Percentiles rank a stretch among this genome's conserved stretches.
These are phyloP conservation scores for Brachylomia viminalis DNA, from an alignment of 2,888 invertebrate genomes.

Conservation along the genomic window DNA sequence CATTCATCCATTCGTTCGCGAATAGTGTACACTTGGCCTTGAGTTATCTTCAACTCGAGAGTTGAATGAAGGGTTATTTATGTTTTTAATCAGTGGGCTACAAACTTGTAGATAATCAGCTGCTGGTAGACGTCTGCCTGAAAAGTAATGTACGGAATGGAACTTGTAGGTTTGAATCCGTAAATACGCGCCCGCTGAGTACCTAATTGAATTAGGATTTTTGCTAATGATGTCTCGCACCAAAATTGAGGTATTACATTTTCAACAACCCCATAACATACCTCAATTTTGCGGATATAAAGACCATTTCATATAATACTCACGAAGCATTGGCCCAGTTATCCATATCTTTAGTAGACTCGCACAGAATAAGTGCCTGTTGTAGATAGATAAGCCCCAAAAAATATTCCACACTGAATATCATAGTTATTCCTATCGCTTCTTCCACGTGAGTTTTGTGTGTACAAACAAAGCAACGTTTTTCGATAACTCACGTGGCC, in stretches of 20 bases:
- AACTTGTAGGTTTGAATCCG: not conserved
- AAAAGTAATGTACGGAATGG: not conserved
- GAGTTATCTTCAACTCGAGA: not conserved
- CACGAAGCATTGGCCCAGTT: not conserved
- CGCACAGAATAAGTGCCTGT: not conserved
- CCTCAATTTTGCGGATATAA: not conserved
- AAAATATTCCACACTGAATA: constrained; percentile 9
- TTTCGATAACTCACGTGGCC: constrained; percentile 36
- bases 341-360: not conserved
- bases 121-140: not conserved
- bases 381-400: not conserved
- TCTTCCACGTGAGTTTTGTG: constrained; percentile 38
- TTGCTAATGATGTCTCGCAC: too few relatives aligned
- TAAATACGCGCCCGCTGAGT: not conserved
- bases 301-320: not conserved
- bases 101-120: too few relatives aligned
- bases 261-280: not conserved
- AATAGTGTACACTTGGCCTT: constrained; percentile 6
- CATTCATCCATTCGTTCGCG: constrained; percentile 36
- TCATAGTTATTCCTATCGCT: not conserved
- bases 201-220: not conserved
- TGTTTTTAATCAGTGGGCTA: not conserved
- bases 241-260: not conserved
- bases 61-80: not conserved
- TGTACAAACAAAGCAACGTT: constrained; percentile 52